A percentile compares a stretch with the other conserved stretches of the same genome.
Evolutionary conservation across 2,888 invertebrate genomes (phyloP).

Genomic region (Synergus laeviventris): DNA sequence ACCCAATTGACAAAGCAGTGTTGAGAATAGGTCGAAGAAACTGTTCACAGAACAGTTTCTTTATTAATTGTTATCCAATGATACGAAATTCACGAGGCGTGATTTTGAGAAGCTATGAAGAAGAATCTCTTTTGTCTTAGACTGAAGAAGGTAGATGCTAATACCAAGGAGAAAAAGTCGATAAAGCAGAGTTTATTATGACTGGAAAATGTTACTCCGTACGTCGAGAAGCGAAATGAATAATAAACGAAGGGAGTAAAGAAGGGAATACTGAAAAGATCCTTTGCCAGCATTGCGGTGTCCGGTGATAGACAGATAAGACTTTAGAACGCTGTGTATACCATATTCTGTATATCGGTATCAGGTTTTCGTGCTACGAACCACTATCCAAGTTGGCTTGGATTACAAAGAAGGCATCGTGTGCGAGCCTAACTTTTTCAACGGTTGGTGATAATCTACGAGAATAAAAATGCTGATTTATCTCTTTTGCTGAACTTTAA

Average conservation of each 20-base stretch:
- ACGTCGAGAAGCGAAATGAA: not conserved
- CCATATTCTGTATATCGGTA: not conserved
- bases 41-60: not conserved
- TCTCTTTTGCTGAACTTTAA: not conserved
- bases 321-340: not conserved
- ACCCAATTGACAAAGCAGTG: not conserved
- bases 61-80: too few relatives aligned
- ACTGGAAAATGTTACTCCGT: not conserved
- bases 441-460: not conserved
- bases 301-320: not conserved
- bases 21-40: not conserved
- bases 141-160: not conserved
- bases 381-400: not conserved
- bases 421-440: not conserved
- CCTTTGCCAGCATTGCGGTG: not conserved
- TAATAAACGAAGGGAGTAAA: not conserved
- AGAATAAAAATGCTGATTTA: not conserved
- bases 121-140: not conserved
- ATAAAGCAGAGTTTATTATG: not conserved
- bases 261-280: constrained; percentile 5
- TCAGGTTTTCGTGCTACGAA: not conserved
- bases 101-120: not conserved
- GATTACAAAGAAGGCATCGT: not conserved
- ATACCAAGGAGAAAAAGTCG: not conserved
- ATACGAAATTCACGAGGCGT: not conserved